phyloP scores from a whole-genome alignment of 2,888 invertebrate genomes.

The Drosophila suboccidentalis region DNA sequence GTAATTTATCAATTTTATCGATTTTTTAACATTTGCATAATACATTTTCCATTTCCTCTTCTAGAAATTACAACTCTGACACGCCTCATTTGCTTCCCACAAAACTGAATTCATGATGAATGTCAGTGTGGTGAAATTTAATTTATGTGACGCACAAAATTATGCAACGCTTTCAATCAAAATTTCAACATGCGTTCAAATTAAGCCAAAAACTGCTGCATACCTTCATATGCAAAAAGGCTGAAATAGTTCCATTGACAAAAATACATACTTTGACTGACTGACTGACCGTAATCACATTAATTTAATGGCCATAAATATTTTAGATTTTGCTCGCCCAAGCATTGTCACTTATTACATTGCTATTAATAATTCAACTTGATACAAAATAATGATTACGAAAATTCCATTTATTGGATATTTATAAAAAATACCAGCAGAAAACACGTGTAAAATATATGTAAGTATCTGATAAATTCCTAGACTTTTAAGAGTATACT shows the following conservation, averaged over 20 bases:
- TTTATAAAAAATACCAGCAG: conserved; percentile 36
- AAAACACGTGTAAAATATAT: conserved; percentile 44
- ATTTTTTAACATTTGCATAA: background rate
- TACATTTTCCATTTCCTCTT: background rate
- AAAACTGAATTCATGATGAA: background rate
- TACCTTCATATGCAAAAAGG: conserved; percentile 33
- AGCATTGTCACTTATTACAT: no score
- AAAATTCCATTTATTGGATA: conserved; percentile 50
- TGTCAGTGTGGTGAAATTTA: conserved; percentile 17
- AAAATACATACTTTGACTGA: background rate
- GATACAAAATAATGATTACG: background rate
- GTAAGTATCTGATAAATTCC: conserved; percentile 20
- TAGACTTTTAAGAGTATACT: conserved; percentile 20
- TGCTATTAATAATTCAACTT: background rate
- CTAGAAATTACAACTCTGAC: background rate
- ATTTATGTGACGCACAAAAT: conserved; percentile 30
- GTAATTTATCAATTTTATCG: conserved; percentile 10
- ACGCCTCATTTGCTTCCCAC: background rate
- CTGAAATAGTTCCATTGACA: conserved; percentile 11
- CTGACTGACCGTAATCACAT: background rate
- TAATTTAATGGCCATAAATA: background rate
- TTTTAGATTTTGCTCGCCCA: background rate
- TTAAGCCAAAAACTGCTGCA: conserved; percentile 17
- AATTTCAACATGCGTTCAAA: background rate
- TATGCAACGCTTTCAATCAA: conserved; percentile 29